Conservation (phyloP, 2,113 vertebrate species). For the Xiphophorus couchianus region DNA sequence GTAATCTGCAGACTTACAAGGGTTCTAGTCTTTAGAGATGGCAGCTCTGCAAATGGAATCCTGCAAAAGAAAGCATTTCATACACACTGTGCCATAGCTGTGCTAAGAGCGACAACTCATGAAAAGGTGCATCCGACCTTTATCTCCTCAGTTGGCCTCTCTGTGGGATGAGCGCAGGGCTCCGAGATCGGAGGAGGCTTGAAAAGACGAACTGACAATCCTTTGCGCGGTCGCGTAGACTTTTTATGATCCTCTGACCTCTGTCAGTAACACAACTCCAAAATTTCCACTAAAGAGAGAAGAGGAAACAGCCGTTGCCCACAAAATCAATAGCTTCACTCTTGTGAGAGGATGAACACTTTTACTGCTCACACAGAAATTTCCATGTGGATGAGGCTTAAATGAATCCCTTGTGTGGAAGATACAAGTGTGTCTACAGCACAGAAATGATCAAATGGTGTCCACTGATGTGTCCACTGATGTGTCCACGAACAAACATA, state of each 20-base stretch:
- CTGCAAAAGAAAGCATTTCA: constrained; percentile 51
- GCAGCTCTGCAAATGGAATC: constrained; percentile 52
- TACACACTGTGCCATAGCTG: constrained; percentile 17
- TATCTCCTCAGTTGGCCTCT: constrained; percentile 53
- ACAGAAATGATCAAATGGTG: neutral
- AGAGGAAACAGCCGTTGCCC: constrained; percentile 53
- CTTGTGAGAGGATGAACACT: constrained; percentile 49
- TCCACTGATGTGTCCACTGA: neutral
- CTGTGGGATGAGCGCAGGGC: constrained; percentile 63
- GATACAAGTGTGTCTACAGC: neutral
- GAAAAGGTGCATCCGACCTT: constrained; percentile 55
- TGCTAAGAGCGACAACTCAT: constrained; percentile 40
- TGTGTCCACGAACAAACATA: neutral
- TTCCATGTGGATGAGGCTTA: constrained; percentile 8
- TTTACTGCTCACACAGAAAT: constrained; percentile 42
- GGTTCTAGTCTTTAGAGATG: constrained; percentile 60
- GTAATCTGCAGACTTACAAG: constrained; percentile 13
- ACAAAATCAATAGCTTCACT: constrained; percentile 69
- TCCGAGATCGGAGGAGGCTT: constrained; percentile 54
- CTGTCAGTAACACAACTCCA: constrained; percentile 44
- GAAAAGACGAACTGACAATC: constrained; percentile 56
- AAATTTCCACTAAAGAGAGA: constrained; percentile 50
- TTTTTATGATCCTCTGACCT: constrained; percentile 50
- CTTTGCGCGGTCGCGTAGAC: constrained; percentile 34
- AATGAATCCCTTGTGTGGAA: constrained; percentile 6